phyloP scores from a whole-genome alignment of 2,888 invertebrate species.

The Tribolium freemani region DNA sequence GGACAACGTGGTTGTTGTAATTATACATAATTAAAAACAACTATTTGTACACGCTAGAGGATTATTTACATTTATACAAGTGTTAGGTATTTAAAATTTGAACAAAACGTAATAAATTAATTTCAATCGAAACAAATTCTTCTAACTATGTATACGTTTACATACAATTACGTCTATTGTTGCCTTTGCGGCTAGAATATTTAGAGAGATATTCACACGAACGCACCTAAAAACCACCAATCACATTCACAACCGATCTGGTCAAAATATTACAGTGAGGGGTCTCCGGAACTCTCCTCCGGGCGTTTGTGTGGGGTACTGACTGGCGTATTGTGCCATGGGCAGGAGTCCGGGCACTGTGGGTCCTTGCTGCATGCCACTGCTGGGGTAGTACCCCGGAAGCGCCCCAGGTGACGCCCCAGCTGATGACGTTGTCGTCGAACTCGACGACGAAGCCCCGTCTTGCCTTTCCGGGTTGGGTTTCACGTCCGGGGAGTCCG shows the following conservation, averaged over 20 bases:
- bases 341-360: constrained; percentile 72
- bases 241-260: constrained; percentile 71
- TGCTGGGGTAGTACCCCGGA: constrained; percentile 72
- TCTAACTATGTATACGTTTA: constrained; percentile 8
- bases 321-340: constrained; percentile 77
- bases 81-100: constrained; percentile 23
- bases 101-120: constrained; percentile 35
- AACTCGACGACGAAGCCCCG: constrained; percentile 72
- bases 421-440: constrained; percentile 74
- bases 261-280: constrained; percentile 86
- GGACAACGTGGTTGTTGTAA: constrained; percentile 7
- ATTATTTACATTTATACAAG: constrained; percentile 45
- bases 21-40: constrained; percentile 29
- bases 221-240: constrained; percentile 48
- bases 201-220: constrained; percentile 36
- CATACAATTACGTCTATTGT: constrained; percentile 39
- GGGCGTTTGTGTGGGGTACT: constrained; percentile 71
- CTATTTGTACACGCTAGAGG: constrained; percentile 41
- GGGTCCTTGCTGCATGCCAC: constrained; percentile 67
- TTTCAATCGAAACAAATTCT: constrained; percentile 28
- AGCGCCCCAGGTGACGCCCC: constrained; percentile 73
- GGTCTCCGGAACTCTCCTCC: constrained; percentile 82
- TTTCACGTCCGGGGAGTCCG: constrained; percentile 69
- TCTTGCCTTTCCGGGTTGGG: constrained; percentile 65
- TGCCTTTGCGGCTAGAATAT: constrained; percentile 24